phyloP scores from a whole-genome alignment of 2,888 invertebrate genomes.

The Allolobophora icterica region DNA sequence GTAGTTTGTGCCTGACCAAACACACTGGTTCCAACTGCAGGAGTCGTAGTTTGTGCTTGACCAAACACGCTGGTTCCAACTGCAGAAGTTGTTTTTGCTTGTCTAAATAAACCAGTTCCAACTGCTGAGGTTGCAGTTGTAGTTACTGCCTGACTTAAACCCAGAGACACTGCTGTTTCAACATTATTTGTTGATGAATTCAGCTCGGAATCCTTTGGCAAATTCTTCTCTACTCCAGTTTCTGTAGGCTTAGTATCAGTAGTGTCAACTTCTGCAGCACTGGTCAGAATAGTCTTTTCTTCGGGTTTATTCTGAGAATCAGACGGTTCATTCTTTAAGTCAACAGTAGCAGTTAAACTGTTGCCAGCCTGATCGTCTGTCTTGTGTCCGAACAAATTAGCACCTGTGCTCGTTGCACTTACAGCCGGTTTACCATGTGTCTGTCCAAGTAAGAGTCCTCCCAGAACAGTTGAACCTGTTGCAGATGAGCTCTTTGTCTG shows the following conservation, averaged over 20 bases:
- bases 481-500: not conserved
- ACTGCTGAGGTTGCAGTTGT: constrained; percentile 28
- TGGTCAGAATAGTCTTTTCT: not conserved
- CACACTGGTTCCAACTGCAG: not conserved
- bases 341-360: not conserved
- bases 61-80: not conserved
- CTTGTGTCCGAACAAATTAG: not conserved
- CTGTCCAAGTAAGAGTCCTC: not conserved
- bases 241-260: not conserved
- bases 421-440: not conserved
- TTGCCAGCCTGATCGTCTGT: not conserved
- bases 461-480: too few relatives aligned
- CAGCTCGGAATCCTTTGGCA: not conserved
- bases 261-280: not conserved
- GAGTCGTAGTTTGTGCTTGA: not conserved
- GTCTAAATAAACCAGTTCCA: not conserved
- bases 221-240: not conserved
- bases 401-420: not conserved
- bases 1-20: not conserved
- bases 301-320: not conserved
- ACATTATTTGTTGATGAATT: not conserved
- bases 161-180: not conserved
- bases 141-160: not conserved
- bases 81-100: not conserved
- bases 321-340: not conserved